Base-by-base conservation (phyloP, 2,888 invertebrate species). In the Ornithoptera alexandrae region DNA sequence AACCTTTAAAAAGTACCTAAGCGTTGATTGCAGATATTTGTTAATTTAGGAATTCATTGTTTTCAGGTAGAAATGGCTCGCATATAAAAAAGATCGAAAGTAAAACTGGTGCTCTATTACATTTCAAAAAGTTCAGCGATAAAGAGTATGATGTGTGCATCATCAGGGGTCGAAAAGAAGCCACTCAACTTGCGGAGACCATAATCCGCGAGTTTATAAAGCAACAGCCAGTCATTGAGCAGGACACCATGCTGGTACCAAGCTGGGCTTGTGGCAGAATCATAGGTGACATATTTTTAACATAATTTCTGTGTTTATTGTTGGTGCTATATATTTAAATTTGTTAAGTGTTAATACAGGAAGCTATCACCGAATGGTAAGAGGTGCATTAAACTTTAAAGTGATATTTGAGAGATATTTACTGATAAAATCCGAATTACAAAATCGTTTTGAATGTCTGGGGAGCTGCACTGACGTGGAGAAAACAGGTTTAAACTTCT, bases 81-180 rank as follows among this genome's bases (percentile, higher is more conserved):
- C 95, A 95, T 78, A 94, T 98, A 64, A 96, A 96, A 84, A 93
- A 94, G 70, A 94, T 98, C 72, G 95, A 97, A 84, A 93, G 94
- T 67, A 94, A 94, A 76, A 95, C 96, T 0, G 94, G 95, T 56
- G 96, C 97, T 6, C 82, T 84, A 73, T 93, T 94, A 67, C 85
- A 89, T 79, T 94, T 89, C 75, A 89, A 88, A 75, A 88, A 88
- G 81, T 89, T 89, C 67, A 88, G 92, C 61, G 94, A 95, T 72
- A 93, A 94, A 69, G 94, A 94, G 60, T 93, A 93, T 56, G 92
- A 96, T 74, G 92, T 95, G 12, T 97, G 97, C 79, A 87, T 95
- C 17, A 96, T 98, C 72, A 90, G 93, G 67, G 98, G 98, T 0
- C 89, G 93, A 0, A 86, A 89, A 0, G 95, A 95, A 71, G 93